These are phyloP conservation scores for Gambelia wislizenii DNA, from an alignment of 2,797 vertebrate species.

Conservation along the genomic window DNA sequence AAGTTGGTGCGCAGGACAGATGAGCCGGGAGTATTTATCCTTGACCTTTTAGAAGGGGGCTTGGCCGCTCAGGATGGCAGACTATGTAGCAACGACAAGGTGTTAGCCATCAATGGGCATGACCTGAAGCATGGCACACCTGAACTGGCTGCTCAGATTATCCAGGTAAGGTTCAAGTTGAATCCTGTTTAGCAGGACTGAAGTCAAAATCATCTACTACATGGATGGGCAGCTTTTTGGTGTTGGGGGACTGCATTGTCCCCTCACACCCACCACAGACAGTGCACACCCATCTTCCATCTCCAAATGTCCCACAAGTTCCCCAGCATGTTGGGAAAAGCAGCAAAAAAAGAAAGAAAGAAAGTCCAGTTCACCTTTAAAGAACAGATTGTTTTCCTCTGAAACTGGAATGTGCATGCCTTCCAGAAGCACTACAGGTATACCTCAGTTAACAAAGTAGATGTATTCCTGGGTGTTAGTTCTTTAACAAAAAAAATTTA, in stretches of 20 bases:
- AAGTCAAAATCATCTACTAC: background rate
- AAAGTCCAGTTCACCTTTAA: background rate
- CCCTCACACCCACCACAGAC: background rate
- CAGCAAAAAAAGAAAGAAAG: no score
- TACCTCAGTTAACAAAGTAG: no score
- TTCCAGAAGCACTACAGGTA: no score
- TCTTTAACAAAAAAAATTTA: no score
- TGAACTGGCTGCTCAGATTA: conserved; percentile 96
- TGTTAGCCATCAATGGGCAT: conserved; percentile 95
- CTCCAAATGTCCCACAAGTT: background rate
- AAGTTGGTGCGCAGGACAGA: conserved; percentile 96
- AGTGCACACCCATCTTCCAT: no score
- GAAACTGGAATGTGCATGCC: background rate
- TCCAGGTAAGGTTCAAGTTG: conserved; percentile 86
- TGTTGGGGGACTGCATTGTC: background rate
- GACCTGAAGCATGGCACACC: conserved; percentile 95
- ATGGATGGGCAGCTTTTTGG: background rate
- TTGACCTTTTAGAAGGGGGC: conserved; percentile 95
- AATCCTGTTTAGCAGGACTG: background rate
- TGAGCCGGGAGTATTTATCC: conserved; percentile 94
- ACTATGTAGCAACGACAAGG: conserved; percentile 92
- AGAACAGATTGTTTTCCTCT: background rate
- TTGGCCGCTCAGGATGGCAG: conserved; percentile 94
- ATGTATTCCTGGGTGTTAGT: no score
- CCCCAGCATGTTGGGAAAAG: background rate